Conservation (phyloP, 2,888 invertebrate species). For the Pteria penguin region DNA sequence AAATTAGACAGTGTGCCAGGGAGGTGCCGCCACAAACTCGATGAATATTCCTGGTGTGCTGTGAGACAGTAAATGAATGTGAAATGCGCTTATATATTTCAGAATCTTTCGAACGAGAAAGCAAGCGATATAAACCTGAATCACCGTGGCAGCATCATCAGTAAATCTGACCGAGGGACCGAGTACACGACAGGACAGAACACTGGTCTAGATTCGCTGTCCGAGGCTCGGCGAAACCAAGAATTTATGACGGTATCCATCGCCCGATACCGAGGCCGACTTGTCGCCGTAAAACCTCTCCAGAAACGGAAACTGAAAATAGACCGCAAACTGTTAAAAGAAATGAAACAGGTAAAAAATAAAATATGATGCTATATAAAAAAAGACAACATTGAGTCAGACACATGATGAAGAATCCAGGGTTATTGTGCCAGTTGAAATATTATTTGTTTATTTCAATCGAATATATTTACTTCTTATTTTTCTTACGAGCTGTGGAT, state of each 20-base stretch:
- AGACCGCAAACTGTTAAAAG: slow-evolving; percentile 66
- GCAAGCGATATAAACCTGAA: background rate
- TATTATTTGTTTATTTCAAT: too few relatives aligned
- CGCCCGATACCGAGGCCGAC: slow-evolving; percentile 62
- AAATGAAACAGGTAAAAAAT: slow-evolving; percentile 73
- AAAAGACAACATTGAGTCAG: too few relatives aligned
- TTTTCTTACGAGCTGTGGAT: too few relatives aligned
- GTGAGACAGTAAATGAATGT: too few relatives aligned
- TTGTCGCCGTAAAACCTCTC: slow-evolving; percentile 70
- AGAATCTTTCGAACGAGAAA: background rate
- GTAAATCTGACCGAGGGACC: slow-evolving; percentile 18
- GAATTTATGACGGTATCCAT: slow-evolving; percentile 56
- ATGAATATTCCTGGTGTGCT: too few relatives aligned
- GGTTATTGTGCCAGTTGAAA: too few relatives aligned
- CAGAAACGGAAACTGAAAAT: slow-evolving; percentile 64
- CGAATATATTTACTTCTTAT: too few relatives aligned
- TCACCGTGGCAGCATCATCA: background rate
- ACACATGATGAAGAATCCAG: too few relatives aligned
- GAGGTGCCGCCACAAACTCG: too few relatives aligned
- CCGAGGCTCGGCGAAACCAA: slow-evolving; percentile 22
- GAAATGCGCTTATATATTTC: too few relatives aligned
- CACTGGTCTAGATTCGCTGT: slow-evolving; percentile 15
- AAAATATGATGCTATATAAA: slow-evolving; percentile 11
- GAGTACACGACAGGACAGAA: slow-evolving; percentile 30
- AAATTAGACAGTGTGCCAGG: too few relatives aligned